A percentile compares a stretch with the other conserved stretches of the same genome.
phyloP scores from a whole-genome alignment of 2,888 invertebrate genomes.

The Orchestes rusci region DNA sequence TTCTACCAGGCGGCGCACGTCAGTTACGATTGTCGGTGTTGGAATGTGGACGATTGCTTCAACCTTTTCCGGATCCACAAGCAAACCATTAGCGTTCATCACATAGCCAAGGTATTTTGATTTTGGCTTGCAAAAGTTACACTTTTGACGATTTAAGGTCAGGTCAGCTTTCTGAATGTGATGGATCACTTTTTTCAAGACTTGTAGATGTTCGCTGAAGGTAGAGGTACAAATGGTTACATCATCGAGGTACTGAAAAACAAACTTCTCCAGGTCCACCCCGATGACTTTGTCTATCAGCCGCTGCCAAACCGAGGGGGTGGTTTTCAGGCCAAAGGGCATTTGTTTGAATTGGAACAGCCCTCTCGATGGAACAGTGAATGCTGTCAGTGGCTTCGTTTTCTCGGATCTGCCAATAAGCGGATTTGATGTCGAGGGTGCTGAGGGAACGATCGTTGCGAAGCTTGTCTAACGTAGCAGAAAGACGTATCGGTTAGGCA shows the following conservation, averaged over 20 bases:
- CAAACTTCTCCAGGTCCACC: constrained; percentile 16
- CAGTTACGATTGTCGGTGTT: neutral
- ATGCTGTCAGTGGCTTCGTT: neutral
- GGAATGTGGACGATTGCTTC: neutral
- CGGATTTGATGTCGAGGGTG: too few relatives aligned
- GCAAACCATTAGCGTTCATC: neutral
- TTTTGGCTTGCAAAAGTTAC: constrained; percentile 17
- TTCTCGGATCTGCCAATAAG: too few relatives aligned
- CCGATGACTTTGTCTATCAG: constrained; percentile 16
- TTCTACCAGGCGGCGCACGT: neutral
- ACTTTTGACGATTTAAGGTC: constrained; percentile 24
- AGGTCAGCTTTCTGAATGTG: constrained; percentile 25
- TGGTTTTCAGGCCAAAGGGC: constrained; percentile 28
- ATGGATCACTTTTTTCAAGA: constrained; percentile 25
- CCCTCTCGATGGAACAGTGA: neutral
- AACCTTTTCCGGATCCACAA: neutral
- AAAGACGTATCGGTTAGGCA: constrained; percentile 2
- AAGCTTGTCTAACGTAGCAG: neutral
- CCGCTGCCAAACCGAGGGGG: too few relatives aligned
- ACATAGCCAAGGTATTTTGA: neutral
- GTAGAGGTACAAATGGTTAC: constrained; percentile 13
- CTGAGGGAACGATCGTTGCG: too few relatives aligned
- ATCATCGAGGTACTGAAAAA: constrained; percentile 19
- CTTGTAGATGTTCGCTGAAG: constrained; percentile 25
- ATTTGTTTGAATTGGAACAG: constrained; percentile 17